Evolutionary conservation across 2,888 invertebrate species (phyloP), one percentile per base, ranked within the genome.

Genomic region (Aleiodes testaceus): DNA sequence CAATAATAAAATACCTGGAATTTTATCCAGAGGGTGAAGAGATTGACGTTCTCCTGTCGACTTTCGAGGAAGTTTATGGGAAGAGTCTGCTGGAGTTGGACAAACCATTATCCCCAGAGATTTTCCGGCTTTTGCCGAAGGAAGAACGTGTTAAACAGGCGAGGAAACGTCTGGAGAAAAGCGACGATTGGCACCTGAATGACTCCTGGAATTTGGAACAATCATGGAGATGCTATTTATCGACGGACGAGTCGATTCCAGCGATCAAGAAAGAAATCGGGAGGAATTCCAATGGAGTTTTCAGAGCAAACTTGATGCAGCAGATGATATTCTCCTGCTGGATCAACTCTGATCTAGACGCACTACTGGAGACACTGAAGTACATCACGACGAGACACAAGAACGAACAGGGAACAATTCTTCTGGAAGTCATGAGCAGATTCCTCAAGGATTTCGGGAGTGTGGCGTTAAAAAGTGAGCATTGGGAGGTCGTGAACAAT

Each of bases 261-360:
- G 4, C 65, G 3, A 72, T 86, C 2, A 85, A 79, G 44, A 7
- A 50, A 0, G 73, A 83, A 30, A 82, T 86, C 5, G 2, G 55
- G 0, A 79, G 67, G 22, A 64, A 74, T 3, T 72, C 80, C 1
- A 53, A 73, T 2, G 20, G 66, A 2, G 44, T 72, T 0, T 52
- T 61, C 0, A 78, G 87, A 20, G 16, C 70, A 1, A 9, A 16
- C 0, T 50, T 85, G 1, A 61, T 85, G 0, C 20, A 67, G 0
- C 76, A 78, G 6, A 78, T 88, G 79, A 75, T 88, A 2, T 78
- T 72, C 20, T 78, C 76, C 11, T 88, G 86, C 49, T 79, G 77
- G 20, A 73, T 86, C 9, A 87, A 88, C 55, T 64, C 83, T 7
- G 83, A 86, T 64, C 50, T 80, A 0, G 64, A 77, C 0, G 77